phyloP scores from a whole-genome alignment of 2,888 invertebrate species.

The Campopleginae sp. region DNA sequence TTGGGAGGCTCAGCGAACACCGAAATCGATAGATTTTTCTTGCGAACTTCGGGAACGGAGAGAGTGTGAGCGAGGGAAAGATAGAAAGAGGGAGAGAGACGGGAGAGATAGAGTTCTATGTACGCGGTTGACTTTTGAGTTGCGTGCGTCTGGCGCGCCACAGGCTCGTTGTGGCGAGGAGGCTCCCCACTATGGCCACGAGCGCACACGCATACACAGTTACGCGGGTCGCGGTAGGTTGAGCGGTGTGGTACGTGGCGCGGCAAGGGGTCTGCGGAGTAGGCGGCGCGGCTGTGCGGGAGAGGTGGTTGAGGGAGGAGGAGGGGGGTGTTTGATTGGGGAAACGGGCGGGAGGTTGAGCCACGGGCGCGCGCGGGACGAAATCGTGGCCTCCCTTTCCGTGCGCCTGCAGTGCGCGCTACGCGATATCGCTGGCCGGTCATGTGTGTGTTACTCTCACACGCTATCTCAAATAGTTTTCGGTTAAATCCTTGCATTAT shows the following conservation, averaged over 20 bases:
- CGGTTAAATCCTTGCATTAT: slow-evolving; percentile 42
- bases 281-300: slow-evolving; percentile 56
- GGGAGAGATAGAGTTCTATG: slow-evolving; percentile 28
- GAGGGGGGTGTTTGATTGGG: slow-evolving; percentile 45
- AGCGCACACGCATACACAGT: slow-evolving; percentile 20
- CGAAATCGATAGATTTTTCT: slow-evolving; percentile 9
- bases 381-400: slow-evolving; percentile 76
- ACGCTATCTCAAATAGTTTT: slow-evolving; percentile 66
- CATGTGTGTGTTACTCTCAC: slow-evolving; percentile 80
- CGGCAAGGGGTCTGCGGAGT: slow-evolving; percentile 49
- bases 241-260: slow-evolving; percentile 52
- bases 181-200: slow-evolving; percentile 55
- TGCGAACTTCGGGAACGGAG: not conserved
- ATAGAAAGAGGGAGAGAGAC: not conserved
- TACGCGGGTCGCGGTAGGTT: not conserved
- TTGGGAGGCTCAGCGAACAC: slow-evolving; percentile 3
- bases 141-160: slow-evolving; percentile 62
- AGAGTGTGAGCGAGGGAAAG: not conserved
- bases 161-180: slow-evolving; percentile 55
- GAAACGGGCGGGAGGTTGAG: slow-evolving; percentile 66
- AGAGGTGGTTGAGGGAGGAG: slow-evolving; percentile 62
- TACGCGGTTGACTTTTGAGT: slow-evolving; percentile 58
- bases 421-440: slow-evolving; percentile 83
- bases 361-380: slow-evolving; percentile 75
- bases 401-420: slow-evolving; percentile 82